Base-by-base conservation (phyloP, 2,888 invertebrate genomes). In the Darwinula stevensoni region DNA sequence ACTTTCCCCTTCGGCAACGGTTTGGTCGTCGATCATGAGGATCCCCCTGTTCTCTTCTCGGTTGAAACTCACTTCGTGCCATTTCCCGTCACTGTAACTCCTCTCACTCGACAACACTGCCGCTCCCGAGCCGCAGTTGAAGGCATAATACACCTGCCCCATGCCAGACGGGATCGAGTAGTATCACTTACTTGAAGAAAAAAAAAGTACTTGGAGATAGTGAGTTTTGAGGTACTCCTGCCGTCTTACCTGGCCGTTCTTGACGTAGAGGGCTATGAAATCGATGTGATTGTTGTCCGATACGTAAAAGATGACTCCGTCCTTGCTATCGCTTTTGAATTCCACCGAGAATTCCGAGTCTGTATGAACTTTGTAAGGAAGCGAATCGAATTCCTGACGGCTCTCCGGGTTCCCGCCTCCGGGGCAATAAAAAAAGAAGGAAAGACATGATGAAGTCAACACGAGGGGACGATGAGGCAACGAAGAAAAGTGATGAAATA, bases 291-390 rank as follows among this genome's bases (percentile, higher is more conserved):
- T 53, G 9, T 53, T 53, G 34, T 70, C 65, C 1, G 65, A 53
- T 15, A 52, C 47, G 51, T 80, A 88, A 55, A 88, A 74, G 12
- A 88, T 59, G 4, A 84, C 56, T 2, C 86, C 84, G 34, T 74
- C 67, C 6, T 62, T 57, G n/a, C 56, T 54, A 36, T 61, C 61
- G 0, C 80, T 76, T 39, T 72, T 70, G 50, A 94, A 65, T 4
- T 68, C 61, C 6, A 88, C 56, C 11, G 68, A 64, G 39, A 84
- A 64, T 37, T 73, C 70, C 47, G 67, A 72, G 22, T 59, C 59
- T 36, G 63, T 64, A 31, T 61, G 59, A 43, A 66, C 61, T 33
- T 65, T 60, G 5, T 54, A 57, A 17, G 64, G 62, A 35, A 65
- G 47, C 29, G 58, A 57, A 2, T 54, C 52, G 45, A 67, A 76